These are phyloP conservation scores for Grammomys dolichurus DNA, from an alignment of 2,113 vertebrate species.

Conservation along the genomic window DNA sequence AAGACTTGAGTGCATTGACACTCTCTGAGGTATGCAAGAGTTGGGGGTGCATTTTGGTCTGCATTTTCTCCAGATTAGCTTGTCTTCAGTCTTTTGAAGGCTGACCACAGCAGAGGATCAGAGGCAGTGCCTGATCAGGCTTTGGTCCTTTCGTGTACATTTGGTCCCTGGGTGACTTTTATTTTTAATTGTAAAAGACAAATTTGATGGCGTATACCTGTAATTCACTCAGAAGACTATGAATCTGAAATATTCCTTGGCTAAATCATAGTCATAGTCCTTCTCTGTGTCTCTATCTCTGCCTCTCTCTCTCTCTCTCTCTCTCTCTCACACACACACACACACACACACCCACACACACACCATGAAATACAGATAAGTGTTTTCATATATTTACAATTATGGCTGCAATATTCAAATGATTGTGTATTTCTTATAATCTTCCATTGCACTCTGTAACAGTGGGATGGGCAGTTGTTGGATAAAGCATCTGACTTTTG, in stretches of 20 bases:
- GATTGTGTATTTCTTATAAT: neutral
- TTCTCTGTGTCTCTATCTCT: no score
- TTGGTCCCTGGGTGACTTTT: neutral
- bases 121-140: neutral
- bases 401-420: neutral
- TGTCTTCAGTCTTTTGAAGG: neutral
- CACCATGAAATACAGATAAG: neutral
- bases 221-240: neutral
- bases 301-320: no score
- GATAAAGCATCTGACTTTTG: neutral
- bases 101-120: neutral
- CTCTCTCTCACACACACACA: no score
- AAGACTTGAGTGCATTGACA: neutral
- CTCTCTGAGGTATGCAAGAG: neutral
- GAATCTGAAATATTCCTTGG: neutral
- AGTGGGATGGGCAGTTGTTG: neutral
- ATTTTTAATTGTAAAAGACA: slow-evolving; percentile 11
- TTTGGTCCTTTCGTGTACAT: neutral
- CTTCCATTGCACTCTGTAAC: neutral
- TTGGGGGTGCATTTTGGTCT: neutral
- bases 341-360: neutral
- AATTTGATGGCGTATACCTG: neutral
- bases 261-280: neutral
- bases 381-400: neutral
- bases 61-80: neutral